A percentile compares a stretch with the other conserved stretches of the same genome.
Conservation (phyloP, 2,797 vertebrate species). For the Clarias platycephalus region DNA sequence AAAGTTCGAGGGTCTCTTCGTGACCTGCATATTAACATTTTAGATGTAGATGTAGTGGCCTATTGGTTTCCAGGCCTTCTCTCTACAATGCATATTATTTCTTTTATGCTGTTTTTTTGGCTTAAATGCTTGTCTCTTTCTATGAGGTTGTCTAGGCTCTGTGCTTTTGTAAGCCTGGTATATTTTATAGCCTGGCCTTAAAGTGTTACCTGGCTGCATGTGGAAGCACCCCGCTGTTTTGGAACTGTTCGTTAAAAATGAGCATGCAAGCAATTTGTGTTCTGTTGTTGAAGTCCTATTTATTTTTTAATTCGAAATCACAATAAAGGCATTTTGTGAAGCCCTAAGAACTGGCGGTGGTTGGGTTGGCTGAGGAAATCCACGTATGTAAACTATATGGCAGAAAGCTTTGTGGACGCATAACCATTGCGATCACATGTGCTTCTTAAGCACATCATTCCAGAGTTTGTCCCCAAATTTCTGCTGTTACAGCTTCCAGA, state of each 20-base stretch:
- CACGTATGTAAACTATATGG: neutral
- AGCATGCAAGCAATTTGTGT: constrained; percentile 4
- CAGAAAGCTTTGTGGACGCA: neutral
- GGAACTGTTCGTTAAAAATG: constrained; percentile 39
- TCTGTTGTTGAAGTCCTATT: constrained; percentile 3
- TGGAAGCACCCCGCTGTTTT: constrained; percentile 16
- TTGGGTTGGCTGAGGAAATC: neutral
- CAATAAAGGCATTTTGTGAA: neutral
- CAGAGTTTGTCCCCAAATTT: neutral
- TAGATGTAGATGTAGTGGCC: constrained; percentile 12
- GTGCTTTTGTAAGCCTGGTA: constrained; percentile 16
- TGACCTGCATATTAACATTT: constrained; percentile 57
- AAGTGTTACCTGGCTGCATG: constrained; percentile 7
- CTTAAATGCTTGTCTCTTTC: constrained; percentile 25
- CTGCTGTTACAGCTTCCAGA: neutral
- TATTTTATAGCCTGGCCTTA: constrained; percentile 34
- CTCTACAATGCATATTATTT: constrained; percentile 16
- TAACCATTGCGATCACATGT: neutral
- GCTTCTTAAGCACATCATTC: neutral
- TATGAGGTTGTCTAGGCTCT: constrained; percentile 25
- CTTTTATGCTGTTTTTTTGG: constrained; percentile 33
- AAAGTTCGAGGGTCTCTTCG: constrained; percentile 38
- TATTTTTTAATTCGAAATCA: neutral
- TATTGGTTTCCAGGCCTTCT: constrained; percentile 45
- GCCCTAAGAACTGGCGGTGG: neutral